These are phyloP conservation scores for Diphyllodes magnificus DNA, from an alignment of 2,113 vertebrate species.

Conservation along the genomic window DNA sequence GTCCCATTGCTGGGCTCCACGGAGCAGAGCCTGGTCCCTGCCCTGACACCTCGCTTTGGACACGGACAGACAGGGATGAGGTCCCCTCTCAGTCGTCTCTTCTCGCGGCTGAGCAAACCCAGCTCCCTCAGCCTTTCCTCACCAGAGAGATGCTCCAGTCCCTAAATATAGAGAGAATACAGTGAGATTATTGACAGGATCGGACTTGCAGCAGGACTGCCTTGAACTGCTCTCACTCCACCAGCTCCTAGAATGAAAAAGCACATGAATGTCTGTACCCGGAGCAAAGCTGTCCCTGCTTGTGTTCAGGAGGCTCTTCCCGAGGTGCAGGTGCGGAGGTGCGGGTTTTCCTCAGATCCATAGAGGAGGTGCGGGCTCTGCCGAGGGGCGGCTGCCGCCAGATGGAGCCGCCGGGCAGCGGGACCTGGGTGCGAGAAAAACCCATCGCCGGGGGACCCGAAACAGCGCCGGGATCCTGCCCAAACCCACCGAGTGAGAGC, in stretches of 20 bases:
- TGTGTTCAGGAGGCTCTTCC: neutral
- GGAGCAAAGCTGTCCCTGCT: neutral
- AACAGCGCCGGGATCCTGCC: neutral
- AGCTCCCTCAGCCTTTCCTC: neutral
- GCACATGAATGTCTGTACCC: accelerated
- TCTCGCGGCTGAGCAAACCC: neutral
- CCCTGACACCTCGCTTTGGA: neutral
- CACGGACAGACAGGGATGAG: neutral
- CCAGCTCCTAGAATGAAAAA: neutral
- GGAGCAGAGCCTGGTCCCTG: neutral
- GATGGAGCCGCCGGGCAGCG: conserved; percentile 37
- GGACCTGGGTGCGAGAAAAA: neutral
- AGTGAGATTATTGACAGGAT: neutral
- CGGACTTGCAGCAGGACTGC: neutral
- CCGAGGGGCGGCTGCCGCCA: neutral
- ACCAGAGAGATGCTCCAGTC: neutral
- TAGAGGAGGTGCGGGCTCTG: neutral
- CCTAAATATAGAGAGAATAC: neutral
- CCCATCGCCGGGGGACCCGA: neutral
- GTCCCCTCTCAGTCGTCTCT: neutral
- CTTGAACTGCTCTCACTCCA: neutral
- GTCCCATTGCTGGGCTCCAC: neutral
- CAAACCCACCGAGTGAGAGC: neutral
- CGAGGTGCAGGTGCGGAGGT: neutral
- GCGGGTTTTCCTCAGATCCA: neutral